phyloP scores from a whole-genome alignment of 2,113 vertebrate species.

The Tragelaphus scriptus region DNA sequence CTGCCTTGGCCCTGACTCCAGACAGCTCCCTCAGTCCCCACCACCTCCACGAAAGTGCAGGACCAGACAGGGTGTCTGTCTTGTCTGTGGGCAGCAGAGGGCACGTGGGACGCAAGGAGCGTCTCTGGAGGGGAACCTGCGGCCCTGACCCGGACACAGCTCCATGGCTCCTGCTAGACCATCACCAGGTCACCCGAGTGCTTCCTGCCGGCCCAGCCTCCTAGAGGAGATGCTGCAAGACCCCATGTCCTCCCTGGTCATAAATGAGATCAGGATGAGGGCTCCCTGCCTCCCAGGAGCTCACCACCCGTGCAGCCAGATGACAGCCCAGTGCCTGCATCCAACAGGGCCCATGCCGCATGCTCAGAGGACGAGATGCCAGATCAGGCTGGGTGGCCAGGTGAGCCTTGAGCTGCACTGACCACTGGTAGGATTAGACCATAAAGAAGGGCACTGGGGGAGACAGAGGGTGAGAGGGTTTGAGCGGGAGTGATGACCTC shows the following conservation, averaged over 20 bases:
- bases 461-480: background rate
- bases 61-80: background rate
- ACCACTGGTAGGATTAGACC: background rate
- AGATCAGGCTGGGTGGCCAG: background rate
- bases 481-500: fast-evolving
- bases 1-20: background rate
- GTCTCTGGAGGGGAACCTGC: background rate
- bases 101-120: fast-evolving
- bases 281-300: background rate
- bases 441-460: background rate
- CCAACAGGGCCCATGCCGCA: fast-evolving
- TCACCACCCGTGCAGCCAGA: background rate
- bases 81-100: background rate
- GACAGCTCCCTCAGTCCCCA: background rate
- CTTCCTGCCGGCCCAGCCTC: fast-evolving
- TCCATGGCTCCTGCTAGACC: background rate
- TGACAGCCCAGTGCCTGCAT: fast-evolving
- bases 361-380: background rate
- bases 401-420: background rate
- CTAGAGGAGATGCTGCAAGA: background rate
- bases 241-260: background rate
- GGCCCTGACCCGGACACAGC: background rate
- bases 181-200: fast-evolving
- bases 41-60: background rate
- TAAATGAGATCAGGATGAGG: background rate